Conservation (phyloP, 2,888 invertebrate genomes). For the Pachymerium ferrugineum region DNA sequence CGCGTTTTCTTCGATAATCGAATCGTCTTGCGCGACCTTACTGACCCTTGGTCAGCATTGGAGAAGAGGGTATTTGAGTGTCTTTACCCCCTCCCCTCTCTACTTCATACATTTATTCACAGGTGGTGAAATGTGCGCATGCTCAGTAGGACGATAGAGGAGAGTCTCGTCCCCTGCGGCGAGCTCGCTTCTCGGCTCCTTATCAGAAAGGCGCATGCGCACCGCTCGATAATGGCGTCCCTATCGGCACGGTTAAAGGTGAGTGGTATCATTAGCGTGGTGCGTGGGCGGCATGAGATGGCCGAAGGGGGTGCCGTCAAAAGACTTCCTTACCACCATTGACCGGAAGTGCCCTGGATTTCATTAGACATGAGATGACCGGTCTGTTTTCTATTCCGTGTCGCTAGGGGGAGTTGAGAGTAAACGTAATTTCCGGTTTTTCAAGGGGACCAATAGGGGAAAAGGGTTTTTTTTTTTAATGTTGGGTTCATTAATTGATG, state of each 20-base stretch:
- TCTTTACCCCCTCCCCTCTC: neutral
- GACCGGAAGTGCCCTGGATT: neutral
- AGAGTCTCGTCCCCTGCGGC: neutral
- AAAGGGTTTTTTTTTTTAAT: too few species aligned
- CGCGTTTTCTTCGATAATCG: neutral
- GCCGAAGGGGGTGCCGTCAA: neutral
- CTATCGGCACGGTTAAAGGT: neutral
- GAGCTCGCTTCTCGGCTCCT: neutral
- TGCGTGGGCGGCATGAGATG: neutral
- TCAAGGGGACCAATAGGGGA: neutral
- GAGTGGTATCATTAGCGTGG: neutral
- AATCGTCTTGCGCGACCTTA: neutral
- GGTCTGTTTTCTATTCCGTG: neutral
- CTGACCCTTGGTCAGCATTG: neutral
- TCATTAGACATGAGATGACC: neutral
- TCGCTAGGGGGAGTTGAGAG: neutral
- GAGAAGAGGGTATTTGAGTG: neutral
- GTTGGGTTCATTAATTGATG: too few species aligned
- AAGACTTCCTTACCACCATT: neutral
- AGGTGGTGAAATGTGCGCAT: neutral
- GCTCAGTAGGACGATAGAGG: neutral
- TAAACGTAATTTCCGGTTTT: neutral
- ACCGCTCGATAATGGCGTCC: neutral
- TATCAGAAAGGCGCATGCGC: neutral
- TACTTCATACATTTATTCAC: conserved; percentile 2